Evolutionary conservation across 2,888 invertebrate genomes (phyloP).

Genomic region (Cinara cedri): DNA sequence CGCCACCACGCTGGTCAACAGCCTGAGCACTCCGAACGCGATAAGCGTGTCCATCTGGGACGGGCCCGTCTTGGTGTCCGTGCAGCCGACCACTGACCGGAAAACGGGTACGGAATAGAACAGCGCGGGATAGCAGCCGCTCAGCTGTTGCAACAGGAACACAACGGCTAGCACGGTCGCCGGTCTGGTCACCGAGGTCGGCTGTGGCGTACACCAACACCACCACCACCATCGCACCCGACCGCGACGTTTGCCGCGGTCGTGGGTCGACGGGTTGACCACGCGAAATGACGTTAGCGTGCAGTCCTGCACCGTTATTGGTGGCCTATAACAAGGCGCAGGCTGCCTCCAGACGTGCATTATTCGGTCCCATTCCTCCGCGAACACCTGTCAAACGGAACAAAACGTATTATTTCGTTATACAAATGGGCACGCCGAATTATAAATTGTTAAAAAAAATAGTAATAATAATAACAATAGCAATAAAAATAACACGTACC

Average conservation of each 20-base stretch:
- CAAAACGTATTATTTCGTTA: not conserved
- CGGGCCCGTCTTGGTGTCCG: not conserved
- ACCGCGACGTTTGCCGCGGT: not conserved
- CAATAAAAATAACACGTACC: constrained; percentile 15
- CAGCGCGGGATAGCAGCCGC: constrained; percentile 67
- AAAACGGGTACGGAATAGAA: constrained; percentile 69
- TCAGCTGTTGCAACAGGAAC: constrained; percentile 68
- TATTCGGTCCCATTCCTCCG: constrained; percentile 26
- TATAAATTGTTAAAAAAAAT: too few species aligned
- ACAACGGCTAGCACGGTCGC: constrained; percentile 64
- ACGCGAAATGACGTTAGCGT: too few species aligned
- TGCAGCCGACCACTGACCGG: constrained; percentile 63
- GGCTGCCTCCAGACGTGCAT: not conserved
- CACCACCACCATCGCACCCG: not conserved
- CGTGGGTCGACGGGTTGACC: not conserved
- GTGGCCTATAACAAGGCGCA: too few species aligned
- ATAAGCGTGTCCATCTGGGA: constrained; percentile 44
- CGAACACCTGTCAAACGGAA: constrained; percentile 14
- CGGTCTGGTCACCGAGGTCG: constrained; percentile 61
- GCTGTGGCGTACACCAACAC: not conserved
- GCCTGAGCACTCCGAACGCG: constrained; percentile 65
- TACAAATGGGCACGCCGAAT: not conserved
- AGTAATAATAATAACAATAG: too few species aligned
- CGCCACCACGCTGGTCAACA: constrained; percentile 66
- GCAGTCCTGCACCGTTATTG: too few species aligned